Conservation (phyloP, 2,113 vertebrate species). For the Colistium nudipinnis region DNA sequence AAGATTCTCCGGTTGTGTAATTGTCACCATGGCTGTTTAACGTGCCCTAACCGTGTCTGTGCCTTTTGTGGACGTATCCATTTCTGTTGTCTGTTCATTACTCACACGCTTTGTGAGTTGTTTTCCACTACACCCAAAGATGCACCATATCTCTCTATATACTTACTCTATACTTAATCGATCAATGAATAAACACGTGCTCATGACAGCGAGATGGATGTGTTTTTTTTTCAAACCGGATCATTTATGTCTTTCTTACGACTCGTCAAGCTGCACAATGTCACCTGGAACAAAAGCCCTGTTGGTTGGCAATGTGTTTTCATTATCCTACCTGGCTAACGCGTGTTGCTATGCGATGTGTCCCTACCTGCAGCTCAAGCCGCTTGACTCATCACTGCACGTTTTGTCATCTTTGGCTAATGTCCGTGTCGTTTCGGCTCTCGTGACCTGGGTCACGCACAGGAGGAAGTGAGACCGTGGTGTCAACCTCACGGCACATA, state of each 20-base stretch:
- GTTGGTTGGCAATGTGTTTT: constrained; percentile 25
- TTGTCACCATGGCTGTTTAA: too few relatives aligned
- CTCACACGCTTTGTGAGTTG: neutral
- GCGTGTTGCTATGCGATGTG: constrained; percentile 29
- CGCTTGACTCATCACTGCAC: constrained; percentile 6
- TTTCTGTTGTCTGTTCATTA: neutral
- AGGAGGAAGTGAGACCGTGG: neutral
- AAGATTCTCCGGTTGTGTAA: too few relatives aligned
- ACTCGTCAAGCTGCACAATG: neutral
- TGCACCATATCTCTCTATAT: neutral
- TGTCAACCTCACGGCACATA: constrained; percentile 34
- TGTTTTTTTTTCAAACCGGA: neutral
- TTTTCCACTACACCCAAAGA: neutral
- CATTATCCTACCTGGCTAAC: constrained; percentile 20
- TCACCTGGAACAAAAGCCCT: constrained; percentile 11
- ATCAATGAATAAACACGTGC: neutral
- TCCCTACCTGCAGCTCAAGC: constrained; percentile 3
- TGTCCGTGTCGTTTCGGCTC: constrained; percentile 1
- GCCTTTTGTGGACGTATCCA: neutral
- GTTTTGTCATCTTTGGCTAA: constrained; percentile 5
- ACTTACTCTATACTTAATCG: too few relatives aligned
- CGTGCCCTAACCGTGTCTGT: too few relatives aligned
- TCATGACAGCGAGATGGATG: neutral
- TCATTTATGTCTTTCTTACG: constrained; percentile 14
- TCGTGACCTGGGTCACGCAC: constrained; percentile 9